phyloP scores from a whole-genome alignment of 1,140 invertebrate genomes.

The Halictus rubicundus region DNA sequence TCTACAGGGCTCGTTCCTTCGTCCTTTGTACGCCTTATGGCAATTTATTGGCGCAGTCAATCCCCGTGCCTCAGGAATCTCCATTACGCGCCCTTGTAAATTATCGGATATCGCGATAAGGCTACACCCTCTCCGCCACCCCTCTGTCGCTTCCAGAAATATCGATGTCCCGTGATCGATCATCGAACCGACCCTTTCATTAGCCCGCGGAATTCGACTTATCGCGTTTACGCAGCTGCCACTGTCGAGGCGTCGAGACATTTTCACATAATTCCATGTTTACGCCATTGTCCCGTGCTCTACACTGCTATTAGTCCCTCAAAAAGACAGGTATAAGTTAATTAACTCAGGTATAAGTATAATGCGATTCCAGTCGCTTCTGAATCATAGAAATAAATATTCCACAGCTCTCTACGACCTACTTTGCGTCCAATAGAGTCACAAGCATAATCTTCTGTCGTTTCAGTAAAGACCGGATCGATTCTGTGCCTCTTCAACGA shows the following conservation, averaged over 20 bases:
- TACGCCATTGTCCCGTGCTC: too few species aligned
- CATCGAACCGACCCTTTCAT: slow-evolving; percentile 45
- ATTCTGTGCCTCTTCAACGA: too few species aligned
- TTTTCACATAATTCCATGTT: too few species aligned
- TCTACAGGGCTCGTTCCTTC: neutral
- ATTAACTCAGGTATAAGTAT: too few species aligned
- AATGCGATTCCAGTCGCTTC: too few species aligned
- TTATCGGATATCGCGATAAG: slow-evolving; percentile 57
- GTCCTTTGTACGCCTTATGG: slow-evolving; percentile 57
- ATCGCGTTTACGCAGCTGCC: slow-evolving; percentile 55
- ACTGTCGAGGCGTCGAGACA: neutral
- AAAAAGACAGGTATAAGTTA: too few species aligned
- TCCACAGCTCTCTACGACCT: too few species aligned
- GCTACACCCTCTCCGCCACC: neutral
- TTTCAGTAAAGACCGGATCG: too few species aligned
- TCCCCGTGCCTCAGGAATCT: slow-evolving; percentile 52
- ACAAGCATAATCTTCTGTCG: too few species aligned
- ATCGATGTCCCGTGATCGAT: slow-evolving; percentile 43
- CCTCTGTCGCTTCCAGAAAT: slow-evolving; percentile 34
- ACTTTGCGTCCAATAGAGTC: too few species aligned
- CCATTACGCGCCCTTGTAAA: slow-evolving; percentile 59
- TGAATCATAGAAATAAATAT: too few species aligned
- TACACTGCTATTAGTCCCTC: too few species aligned
- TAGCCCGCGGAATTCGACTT: slow-evolving; percentile 56
- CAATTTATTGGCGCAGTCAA: slow-evolving; percentile 59